Base-by-base conservation (phyloP, 2,797 vertebrate species). In the Todus mexicanus region DNA sequence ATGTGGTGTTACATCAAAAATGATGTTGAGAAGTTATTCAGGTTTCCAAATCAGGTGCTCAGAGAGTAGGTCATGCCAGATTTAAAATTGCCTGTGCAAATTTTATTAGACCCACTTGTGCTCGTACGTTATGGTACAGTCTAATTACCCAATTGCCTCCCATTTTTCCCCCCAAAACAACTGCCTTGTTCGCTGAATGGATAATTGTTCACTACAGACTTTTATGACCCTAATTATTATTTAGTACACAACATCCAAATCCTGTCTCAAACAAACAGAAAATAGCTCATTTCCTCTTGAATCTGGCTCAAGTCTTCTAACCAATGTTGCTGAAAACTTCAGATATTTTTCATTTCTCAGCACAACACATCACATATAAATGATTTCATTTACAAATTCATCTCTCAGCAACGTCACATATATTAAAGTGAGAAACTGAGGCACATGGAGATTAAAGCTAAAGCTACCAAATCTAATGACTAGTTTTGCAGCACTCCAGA, bases 211-310 rank as follows among this genome's bases (percentile, higher is more conserved):
- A 45, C 82, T 47, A 50, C 35, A 92, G 93, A 85, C 75, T 93
- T 96, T 93, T 90, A 95, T 65, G 65, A 65, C 54, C 54, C 53
- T 90, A 85, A 92, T 95, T 90, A 89, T 96, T 96, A 94, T 95
- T 95, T 94, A 89, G 65, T 56, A 26, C 47, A 65, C 53, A 74
- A 50, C 82, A 77, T 74, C 20, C 75, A 85, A 78, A 40, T 71
- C 69, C 57, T 5, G 40, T 35, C 69, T 85, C 93, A 74, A 85
- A 43, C 59, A 75, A 88, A 73, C 76, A 85, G 48, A 60, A 74
- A 77, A 61, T 26, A 17, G 40, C 45, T 85, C 48, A 45, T 92
- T 94, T 92, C 91, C 65, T 86, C 86, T 74, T 63, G 80, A 86
- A 31, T 27, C 42, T 42, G 53, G 53, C 74, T 84, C 71, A 51